Conservation (phyloP, 2,797 vertebrate genomes). For the Ptychadena robeensis region DNA sequence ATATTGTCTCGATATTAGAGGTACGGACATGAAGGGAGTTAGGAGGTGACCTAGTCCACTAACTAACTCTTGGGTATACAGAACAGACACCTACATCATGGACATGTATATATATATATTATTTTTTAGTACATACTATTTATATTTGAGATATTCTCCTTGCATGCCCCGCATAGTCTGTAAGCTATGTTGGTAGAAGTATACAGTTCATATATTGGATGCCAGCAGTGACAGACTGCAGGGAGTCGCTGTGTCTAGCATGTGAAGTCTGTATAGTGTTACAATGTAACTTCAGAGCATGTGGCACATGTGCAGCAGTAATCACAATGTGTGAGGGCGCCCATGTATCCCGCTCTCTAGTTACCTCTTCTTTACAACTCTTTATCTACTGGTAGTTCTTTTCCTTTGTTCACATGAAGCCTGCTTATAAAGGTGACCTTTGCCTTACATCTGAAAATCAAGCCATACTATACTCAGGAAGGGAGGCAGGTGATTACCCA, state of each 20-base stretch:
- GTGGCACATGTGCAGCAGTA: background rate
- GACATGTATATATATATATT: too few relatives aligned
- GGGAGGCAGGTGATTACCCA: background rate
- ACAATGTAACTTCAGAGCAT: background rate
- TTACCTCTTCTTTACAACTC: background rate
- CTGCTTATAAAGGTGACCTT: background rate
- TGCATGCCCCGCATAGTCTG: background rate
- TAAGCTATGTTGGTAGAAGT: background rate
- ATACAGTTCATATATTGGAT: background rate
- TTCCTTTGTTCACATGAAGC: background rate
- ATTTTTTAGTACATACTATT: background rate
- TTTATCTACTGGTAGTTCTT: background rate
- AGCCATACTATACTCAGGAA: background rate
- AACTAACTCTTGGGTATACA: background rate
- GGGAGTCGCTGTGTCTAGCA: background rate
- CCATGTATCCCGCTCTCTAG: background rate
- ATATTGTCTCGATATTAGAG: too few relatives aligned
- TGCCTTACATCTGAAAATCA: conserved; percentile 7
- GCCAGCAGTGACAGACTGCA: background rate
- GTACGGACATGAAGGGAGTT: too few relatives aligned
- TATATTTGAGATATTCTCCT: background rate
- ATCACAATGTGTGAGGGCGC: background rate
- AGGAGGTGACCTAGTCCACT: background rate
- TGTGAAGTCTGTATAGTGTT: background rate
- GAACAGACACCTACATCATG: background rate